Evolutionary conservation across 2,797 vertebrate species (phyloP).

Genomic region (Artibeus lituratus): DNA sequence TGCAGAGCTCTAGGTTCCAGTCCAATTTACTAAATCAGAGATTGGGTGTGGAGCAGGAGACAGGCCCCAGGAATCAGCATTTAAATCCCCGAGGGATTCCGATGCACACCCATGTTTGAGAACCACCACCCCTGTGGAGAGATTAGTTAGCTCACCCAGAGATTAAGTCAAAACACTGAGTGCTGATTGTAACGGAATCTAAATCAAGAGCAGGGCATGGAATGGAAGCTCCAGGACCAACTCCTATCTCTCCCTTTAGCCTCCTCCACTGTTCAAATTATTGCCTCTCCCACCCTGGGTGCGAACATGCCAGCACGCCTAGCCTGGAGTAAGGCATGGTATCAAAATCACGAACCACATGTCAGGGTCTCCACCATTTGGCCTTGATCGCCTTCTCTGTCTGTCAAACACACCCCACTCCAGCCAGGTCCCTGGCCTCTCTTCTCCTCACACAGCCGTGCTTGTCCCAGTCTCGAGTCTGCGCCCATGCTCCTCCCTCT

Average conservation of each 20-base stretch:
- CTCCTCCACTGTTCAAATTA: not conserved
- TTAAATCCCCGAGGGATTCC: not conserved
- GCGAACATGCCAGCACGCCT: too few species aligned
- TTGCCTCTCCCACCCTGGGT: not conserved
- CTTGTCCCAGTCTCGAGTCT: rapidly evolving
- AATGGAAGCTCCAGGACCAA: too few species aligned
- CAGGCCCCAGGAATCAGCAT: not conserved
- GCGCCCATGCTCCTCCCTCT: rapidly evolving
- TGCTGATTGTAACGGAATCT: not conserved
- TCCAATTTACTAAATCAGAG: not conserved
- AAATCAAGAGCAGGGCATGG: not conserved
- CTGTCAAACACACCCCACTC: not conserved
- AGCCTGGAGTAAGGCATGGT: too few species aligned
- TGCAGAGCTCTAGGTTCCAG: not conserved
- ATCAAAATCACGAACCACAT: not conserved
- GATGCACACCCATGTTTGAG: not conserved
- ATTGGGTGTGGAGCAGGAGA: not conserved
- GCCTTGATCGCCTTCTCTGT: not conserved
- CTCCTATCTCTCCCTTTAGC: rapidly evolving
- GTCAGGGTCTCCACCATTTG: not conserved
- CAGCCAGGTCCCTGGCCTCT: not conserved
- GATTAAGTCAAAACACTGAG: not conserved
- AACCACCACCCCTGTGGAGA: not conserved
- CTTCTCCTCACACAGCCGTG: rapidly evolving
- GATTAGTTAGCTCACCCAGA: not conserved